These are phyloP conservation scores for Rapana venosa DNA, from an alignment of 2,888 invertebrate species.

Conservation along the genomic window DNA sequence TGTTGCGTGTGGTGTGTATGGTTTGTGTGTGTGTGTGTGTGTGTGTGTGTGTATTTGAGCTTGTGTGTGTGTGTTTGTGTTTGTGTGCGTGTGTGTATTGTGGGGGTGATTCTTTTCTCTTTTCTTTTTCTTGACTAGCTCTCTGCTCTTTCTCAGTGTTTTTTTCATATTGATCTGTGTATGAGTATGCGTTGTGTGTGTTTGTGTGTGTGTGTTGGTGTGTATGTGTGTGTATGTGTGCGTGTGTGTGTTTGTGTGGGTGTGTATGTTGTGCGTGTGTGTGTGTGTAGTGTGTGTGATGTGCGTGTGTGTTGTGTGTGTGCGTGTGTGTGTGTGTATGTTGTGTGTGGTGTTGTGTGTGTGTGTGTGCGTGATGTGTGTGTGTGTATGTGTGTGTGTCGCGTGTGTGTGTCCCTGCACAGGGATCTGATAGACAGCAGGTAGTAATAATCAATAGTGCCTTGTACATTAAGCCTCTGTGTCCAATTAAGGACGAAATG, in stretches of 20 bases:
- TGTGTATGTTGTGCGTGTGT: background rate
- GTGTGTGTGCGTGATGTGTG: background rate
- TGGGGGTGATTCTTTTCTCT: too few relatives aligned
- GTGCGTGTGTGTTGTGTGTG: background rate
- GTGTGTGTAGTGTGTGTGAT: background rate
- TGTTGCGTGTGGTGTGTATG: too few relatives aligned
- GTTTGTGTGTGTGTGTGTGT: too few relatives aligned
- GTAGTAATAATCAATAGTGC: background rate
- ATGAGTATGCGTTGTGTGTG: background rate
- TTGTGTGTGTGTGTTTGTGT: too few relatives aligned
- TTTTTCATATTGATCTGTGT: too few relatives aligned
- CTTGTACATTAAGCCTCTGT: background rate
- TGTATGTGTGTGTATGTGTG: background rate
- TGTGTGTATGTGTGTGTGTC: background rate
- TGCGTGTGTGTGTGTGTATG: background rate
- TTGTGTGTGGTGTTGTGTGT: background rate
- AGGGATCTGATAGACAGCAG: too few relatives aligned
- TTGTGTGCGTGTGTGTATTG: too few relatives aligned
- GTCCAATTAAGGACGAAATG: background rate
- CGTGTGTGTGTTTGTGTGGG: background rate
- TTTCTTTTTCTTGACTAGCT: too few relatives aligned
- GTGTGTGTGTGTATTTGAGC: too few relatives aligned
- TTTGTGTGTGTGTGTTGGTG: background rate
- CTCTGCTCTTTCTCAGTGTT: too few relatives aligned
- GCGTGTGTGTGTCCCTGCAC: background rate